Percentiles rank a stretch among this genome's conserved stretches.
Evolutionary conservation across 2,113 vertebrate genomes (phyloP).

Genomic region (Galbula dea): DNA sequence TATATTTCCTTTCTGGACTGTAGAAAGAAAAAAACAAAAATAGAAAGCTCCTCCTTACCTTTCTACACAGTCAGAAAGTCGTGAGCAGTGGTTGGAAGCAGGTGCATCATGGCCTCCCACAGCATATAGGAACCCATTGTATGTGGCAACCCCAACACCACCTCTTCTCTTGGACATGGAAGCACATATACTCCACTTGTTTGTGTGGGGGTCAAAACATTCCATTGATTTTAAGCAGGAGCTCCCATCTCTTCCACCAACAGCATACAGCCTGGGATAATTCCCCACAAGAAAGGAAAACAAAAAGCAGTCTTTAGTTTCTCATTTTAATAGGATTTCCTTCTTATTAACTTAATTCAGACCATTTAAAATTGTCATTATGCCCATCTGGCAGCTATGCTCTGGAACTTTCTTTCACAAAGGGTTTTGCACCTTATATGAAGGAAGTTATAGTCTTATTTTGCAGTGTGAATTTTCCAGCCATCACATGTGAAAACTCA

Average conservation of each 20-base stretch:
- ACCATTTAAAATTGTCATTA: not conserved
- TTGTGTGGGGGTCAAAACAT: slow-evolving; percentile 95
- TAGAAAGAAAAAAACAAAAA: too few species aligned
- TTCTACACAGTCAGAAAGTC: slow-evolving; percentile 92
- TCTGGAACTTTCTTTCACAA: not conserved
- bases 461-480: not conserved
- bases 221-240: slow-evolving; percentile 96
- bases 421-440: not conserved
- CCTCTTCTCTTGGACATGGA: slow-evolving; percentile 93
- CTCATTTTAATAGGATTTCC: not conserved
- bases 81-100: slow-evolving; percentile 91
- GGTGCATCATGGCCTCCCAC: slow-evolving; percentile 93
- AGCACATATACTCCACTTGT: slow-evolving; percentile 94
- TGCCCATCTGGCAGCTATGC: fast-evolving
- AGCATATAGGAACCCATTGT: slow-evolving; percentile 91
- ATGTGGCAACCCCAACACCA: slow-evolving; percentile 89
- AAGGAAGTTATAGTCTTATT: not conserved
- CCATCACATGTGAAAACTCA: not conserved
- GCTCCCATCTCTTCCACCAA: slow-evolving; percentile 93
- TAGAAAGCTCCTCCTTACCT: slow-evolving; percentile 68
- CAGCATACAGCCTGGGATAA: slow-evolving; percentile 84
- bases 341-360: not conserved
- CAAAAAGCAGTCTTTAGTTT: not conserved
- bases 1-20: not conserved
- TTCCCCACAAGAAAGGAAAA: not conserved